These are phyloP conservation scores for Pseudorectes ferrugineus DNA, from an alignment of 2,113 vertebrate genomes.

Conservation along the genomic window DNA sequence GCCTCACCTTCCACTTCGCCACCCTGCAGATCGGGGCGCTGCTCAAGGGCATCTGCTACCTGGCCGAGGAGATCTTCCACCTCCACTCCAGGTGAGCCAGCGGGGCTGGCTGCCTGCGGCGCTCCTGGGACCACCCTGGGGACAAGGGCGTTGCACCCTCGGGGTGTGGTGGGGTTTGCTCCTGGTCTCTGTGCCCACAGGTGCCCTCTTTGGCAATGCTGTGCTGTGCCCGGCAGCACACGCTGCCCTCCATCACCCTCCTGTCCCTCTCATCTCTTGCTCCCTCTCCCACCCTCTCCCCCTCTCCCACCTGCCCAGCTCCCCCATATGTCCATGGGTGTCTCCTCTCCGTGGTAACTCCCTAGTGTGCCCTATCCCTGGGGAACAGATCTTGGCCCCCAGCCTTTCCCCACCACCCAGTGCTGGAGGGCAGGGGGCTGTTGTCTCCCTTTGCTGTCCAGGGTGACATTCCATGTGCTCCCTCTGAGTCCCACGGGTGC, in stretches of 20 bases:
- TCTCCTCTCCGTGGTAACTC: background rate
- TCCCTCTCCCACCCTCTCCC: background rate
- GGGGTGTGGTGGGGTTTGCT: background rate
- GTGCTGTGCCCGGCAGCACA: background rate
- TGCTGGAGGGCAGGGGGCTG: accelerated
- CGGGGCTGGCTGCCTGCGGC: background rate
- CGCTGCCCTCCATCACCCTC: background rate
- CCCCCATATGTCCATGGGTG: accelerated
- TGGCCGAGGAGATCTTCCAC: constrained; percentile 64
- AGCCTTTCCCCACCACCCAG: background rate
- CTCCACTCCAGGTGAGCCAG: constrained; percentile 57
- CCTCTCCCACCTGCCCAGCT: background rate
- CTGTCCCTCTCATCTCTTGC: background rate
- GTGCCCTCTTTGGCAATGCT: background rate
- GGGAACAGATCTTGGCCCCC: background rate
- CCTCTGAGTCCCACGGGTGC: background rate
- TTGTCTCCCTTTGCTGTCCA: background rate
- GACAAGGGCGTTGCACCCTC: too few species aligned
- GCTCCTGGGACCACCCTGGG: background rate
- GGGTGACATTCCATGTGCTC: background rate
- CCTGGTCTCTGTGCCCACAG: accelerated
- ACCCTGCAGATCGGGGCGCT: constrained; percentile 39
- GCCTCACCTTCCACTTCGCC: background rate
- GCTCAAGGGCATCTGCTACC: constrained; percentile 35
- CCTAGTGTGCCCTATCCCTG: background rate